Base-by-base conservation (phyloP, 2,797 vertebrate species). In the Macroramphosus scolopax region DNA sequence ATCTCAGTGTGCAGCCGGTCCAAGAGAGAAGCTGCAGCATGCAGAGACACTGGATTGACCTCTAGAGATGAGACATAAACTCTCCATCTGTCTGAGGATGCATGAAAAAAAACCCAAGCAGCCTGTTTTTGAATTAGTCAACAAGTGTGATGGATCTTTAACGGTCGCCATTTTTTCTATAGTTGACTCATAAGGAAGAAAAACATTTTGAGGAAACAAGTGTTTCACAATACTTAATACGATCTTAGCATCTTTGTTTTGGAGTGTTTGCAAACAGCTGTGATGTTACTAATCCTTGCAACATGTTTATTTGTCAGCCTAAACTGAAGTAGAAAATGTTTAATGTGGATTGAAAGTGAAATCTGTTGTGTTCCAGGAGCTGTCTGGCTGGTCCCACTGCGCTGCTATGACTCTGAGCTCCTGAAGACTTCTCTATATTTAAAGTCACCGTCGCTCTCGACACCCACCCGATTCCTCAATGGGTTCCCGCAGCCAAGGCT, bases 401-500 rank as follows among this genome's bases (percentile, higher is more conserved):
- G 14, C 51, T 37, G 29, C 60, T 44, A 85, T 88, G 86, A 79
- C 42, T 51, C 18, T 68, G 42, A 71, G 65, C 57, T 69, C 46
- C 57, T 89, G 79, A 90, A 72, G 64, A 54, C 42, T 63, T 60
- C 7, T 44, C 32, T 44, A 15, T 33, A 47, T 35, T 8, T n/a
- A 32, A 58, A 41, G 39, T 24, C 26, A 26, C 1, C 1, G 59
- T 32, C 18, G 1, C 33, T 20, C 52, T 29, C 17, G 32, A 60
- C 62, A 26, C 20, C 49, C 12, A n/a, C 57, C 45, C 29, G 39
- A 53, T 61, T 79, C 64, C 65, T 40, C 82, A 59, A 98, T 98
- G 96, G 94, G 92, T 86, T 95, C 96, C 86, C 89, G 92, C 87
- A 95, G 93, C 85, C 95, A 96, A 76, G 91, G 92, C 17, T 92